Percentiles rank a stretch among this genome's conserved stretches.
These are phyloP conservation scores for Luscinia luscinia DNA, from an alignment of 2,797 vertebrate genomes.

Conservation along the genomic window DNA sequence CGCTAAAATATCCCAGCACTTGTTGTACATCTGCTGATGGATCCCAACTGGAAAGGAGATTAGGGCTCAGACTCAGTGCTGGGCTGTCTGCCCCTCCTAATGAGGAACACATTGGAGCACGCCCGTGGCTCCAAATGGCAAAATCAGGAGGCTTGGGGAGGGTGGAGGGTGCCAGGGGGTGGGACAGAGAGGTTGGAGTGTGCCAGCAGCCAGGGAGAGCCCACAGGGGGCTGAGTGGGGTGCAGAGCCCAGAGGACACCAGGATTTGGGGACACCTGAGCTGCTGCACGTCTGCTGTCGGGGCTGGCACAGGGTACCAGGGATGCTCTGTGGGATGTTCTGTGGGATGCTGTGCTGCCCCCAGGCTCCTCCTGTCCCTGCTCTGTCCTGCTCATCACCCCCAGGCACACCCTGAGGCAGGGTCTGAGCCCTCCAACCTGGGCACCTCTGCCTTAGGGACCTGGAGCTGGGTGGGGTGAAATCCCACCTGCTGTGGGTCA, in stretches of 20 bases:
- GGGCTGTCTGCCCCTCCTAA: slow-evolving; percentile 73
- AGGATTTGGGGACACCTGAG: fast-evolving
- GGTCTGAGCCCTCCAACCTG: not conserved
- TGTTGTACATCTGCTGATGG: slow-evolving; percentile 70
- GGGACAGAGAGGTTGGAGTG: no score
- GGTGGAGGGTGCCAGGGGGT: not conserved
- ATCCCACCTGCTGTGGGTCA: fast-evolving
- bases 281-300: fast-evolving
- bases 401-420: no score
- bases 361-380: fast-evolving
- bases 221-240: not conserved
- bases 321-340: not conserved
- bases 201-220: not conserved
- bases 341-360: not conserved
- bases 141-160: not conserved
- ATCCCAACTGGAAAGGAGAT: slow-evolving; percentile 75
- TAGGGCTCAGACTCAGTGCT: slow-evolving; percentile 57
- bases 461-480: not conserved
- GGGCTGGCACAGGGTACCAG: fast-evolving
- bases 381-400: fast-evolving
- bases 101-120: slow-evolving; percentile 62
- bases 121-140: slow-evolving; percentile 2
- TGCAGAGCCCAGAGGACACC: fast-evolving
- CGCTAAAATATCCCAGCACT: slow-evolving; percentile 55
- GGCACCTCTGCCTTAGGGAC: not conserved